Conservation (phyloP, 1,140 invertebrate species). For the fruit fly (Drosophila melanogaster) region Release_6_plus_ISO1_MT NT_033777.3:22153501-22154000, state of each 20-base stretch:
- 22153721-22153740: slow-evolving; percentile 82
- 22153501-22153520: slow-evolving; percentile 19
- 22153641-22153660: slow-evolving; percentile 57
- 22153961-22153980: slow-evolving; percentile 38
- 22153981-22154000: slow-evolving; percentile 18
- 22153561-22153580: slow-evolving; percentile 41
- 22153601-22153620: slow-evolving; percentile 67
- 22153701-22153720: slow-evolving; percentile 80
- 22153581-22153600: slow-evolving; percentile 76
- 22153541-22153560: slow-evolving; percentile 8
- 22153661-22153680: slow-evolving; percentile 33
- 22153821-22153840: slow-evolving; percentile 77
- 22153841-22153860: slow-evolving; percentile 67
- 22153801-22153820: slow-evolving; percentile 67
- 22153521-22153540: slow-evolving; percentile 35
- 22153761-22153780: not conserved
- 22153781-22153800: slow-evolving; percentile 14
- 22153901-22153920: slow-evolving; percentile 1
- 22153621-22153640: slow-evolving; percentile 29
- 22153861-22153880: slow-evolving; percentile 36
- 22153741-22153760: slow-evolving; percentile 75
- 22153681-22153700: slow-evolving; percentile 82
- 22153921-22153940: slow-evolving; percentile 45
- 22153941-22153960: slow-evolving; percentile 52
- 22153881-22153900: not conserved